Conservation (phyloP, 2,888 invertebrate species). For the Acheta domesticus region DNA sequence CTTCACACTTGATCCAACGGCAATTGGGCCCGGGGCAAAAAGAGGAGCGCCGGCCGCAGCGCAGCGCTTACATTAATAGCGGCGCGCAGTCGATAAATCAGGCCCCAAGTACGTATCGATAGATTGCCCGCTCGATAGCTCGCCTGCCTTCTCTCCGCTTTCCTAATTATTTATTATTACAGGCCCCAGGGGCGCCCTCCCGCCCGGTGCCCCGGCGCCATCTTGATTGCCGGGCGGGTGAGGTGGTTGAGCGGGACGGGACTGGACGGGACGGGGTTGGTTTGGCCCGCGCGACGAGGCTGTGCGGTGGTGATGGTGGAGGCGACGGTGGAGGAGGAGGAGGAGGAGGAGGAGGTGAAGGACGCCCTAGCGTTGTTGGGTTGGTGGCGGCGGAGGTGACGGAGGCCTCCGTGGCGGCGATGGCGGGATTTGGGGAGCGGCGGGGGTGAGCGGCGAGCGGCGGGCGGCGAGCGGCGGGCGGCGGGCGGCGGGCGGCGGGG, state of each 20-base stretch:
- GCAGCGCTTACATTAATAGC: constrained; percentile 30
- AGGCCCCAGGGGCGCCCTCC: constrained; percentile 19
- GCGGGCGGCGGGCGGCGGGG: no score
- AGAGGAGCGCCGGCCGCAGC: constrained; percentile 21
- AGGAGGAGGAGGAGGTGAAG: neutral
- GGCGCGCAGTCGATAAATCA: constrained; percentile 22
- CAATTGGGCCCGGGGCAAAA: neutral
- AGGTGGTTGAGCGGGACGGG: neutral
- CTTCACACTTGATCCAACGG: constrained; percentile 23
- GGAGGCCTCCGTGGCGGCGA: neutral
- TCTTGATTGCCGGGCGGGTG: neutral
- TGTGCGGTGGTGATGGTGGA: no score
- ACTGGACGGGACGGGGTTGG: no score
- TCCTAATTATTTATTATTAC: constrained; percentile 34
- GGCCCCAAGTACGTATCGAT: constrained; percentile 29
- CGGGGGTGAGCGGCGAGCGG: no score
- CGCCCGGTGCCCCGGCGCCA: constrained; percentile 19
- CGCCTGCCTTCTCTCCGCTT: constrained; percentile 26
- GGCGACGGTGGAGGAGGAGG: no score
- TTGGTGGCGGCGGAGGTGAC: no score
- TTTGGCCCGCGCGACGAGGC: no score
- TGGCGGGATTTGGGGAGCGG: no score
- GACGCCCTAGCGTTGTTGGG: neutral
- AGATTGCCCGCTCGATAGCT: constrained; percentile 26
- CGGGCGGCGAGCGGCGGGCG: no score